Percentiles rank a stretch among this genome's conserved stretches.
Conservation (phyloP, 2,113 vertebrate species). For the Strix uralensis region DNA sequence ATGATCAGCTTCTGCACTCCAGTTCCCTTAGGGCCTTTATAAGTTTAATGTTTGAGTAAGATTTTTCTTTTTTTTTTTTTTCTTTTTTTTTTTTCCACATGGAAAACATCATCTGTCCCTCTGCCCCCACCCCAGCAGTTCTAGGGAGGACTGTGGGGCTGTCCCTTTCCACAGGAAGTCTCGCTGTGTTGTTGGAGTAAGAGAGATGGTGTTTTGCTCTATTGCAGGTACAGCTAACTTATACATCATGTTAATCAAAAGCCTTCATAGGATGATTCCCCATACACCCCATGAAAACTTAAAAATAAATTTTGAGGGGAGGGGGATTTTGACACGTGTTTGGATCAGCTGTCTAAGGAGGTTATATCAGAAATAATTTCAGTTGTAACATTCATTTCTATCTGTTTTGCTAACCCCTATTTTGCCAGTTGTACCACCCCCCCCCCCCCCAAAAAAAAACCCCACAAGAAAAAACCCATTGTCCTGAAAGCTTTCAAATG, state of each 20-base stretch:
- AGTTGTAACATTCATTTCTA: background rate
- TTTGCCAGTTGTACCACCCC: background rate
- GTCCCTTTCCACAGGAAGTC: background rate
- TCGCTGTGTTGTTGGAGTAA: background rate
- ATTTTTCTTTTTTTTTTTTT: background rate
- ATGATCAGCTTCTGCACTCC: background rate
- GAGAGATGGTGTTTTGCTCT: background rate
- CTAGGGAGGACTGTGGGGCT: background rate
- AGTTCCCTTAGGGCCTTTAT: background rate
- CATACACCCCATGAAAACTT: background rate
- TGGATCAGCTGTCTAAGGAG: background rate
- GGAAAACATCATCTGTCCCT: background rate
- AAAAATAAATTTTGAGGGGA: background rate
- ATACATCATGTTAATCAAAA: background rate
- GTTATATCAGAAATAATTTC: background rate
- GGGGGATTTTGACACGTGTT: background rate
- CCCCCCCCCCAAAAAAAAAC: background rate
- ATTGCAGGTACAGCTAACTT: background rate
- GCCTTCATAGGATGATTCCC: background rate
- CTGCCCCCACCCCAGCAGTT: background rate
- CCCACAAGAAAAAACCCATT: background rate
- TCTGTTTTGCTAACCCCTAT: background rate
- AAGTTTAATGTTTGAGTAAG: background rate
- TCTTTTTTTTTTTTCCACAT: no score
- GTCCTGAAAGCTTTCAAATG: background rate